A percentile compares a stretch with the other conserved stretches of the same genome.
These are phyloP conservation scores for Chlorodrepanis virens DNA, from an alignment of 2,113 vertebrate genomes.

Conservation along the genomic window DNA sequence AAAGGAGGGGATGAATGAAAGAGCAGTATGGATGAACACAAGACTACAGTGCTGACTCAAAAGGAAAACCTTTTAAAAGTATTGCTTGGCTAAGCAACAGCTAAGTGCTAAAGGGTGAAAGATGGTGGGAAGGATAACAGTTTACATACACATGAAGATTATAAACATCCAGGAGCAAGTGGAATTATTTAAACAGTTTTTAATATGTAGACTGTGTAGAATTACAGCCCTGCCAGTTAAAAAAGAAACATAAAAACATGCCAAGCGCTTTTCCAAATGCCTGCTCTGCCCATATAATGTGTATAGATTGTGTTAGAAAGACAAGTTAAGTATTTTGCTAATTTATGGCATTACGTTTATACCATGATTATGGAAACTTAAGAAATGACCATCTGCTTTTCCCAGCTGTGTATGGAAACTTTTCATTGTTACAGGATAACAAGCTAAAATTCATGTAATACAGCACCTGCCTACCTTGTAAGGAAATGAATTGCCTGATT, in stretches of 20 bases:
- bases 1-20: background rate
- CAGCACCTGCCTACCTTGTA: background rate
- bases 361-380: background rate
- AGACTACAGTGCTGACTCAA: background rate
- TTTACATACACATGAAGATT: background rate
- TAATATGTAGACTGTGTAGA: constrained; percentile 11
- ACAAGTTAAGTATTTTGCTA: constrained; percentile 15
- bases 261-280: background rate
- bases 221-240: constrained; percentile 29
- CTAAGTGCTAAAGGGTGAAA: background rate
- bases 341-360: background rate
- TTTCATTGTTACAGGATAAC: background rate
- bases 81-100: background rate
- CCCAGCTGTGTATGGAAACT: background rate
- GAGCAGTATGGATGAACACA: background rate
- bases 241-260: background rate
- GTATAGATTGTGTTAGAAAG: constrained; percentile 22
- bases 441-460: background rate
- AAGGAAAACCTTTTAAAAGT: background rate
- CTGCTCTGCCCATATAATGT: constrained; percentile 16
- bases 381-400: constrained; percentile 20
- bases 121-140: background rate
- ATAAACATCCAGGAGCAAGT: background rate
- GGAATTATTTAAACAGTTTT: background rate
- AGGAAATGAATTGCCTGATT: background rate